Evolutionary conservation across 2,888 invertebrate genomes (phyloP).

Genomic region (Cactoblastis cactorum): DNA sequence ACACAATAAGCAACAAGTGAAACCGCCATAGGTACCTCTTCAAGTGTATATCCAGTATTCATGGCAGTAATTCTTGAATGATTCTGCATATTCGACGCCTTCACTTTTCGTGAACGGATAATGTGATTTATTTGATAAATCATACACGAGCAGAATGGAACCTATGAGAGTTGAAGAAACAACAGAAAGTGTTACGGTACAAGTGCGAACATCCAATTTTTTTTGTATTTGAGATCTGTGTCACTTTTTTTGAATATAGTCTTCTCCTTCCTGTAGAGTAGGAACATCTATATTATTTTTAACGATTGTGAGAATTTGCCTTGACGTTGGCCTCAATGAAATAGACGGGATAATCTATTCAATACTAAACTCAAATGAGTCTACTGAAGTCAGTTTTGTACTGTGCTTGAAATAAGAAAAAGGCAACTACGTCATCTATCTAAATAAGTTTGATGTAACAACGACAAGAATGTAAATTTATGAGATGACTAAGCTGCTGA

Average conservation of each 20-base stretch:
- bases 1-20: slow-evolving; percentile 31
- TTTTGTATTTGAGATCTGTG: slow-evolving; percentile 29
- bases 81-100: slow-evolving; percentile 33
- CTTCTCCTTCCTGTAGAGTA: not conserved
- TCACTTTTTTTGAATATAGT: slow-evolving; percentile 17
- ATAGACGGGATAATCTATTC: not conserved
- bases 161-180: slow-evolving; percentile 11
- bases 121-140: slow-evolving; percentile 25
- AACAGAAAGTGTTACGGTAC: slow-evolving; percentile 20
- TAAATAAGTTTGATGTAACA: slow-evolving; percentile 16
- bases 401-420: too few species aligned
- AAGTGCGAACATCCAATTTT: slow-evolving; percentile 33
- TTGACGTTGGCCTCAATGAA: not conserved
- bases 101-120: slow-evolving; percentile 26
- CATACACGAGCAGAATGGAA: slow-evolving; percentile 15
- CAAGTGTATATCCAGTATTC: slow-evolving; percentile 35
- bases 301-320: not conserved
- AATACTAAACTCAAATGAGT: too few species aligned
- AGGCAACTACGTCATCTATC: too few species aligned
- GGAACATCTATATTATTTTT: not conserved
- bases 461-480: slow-evolving; percentile 14
- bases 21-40: slow-evolving; percentile 27
- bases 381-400: too few species aligned
- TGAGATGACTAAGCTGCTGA: slow-evolving; percentile 40
- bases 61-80: slow-evolving; percentile 27